Evolutionary conservation across 92 coral and sea anemone species (phyloP).

Genomic region (Palythoa heliodiscus): DNA sequence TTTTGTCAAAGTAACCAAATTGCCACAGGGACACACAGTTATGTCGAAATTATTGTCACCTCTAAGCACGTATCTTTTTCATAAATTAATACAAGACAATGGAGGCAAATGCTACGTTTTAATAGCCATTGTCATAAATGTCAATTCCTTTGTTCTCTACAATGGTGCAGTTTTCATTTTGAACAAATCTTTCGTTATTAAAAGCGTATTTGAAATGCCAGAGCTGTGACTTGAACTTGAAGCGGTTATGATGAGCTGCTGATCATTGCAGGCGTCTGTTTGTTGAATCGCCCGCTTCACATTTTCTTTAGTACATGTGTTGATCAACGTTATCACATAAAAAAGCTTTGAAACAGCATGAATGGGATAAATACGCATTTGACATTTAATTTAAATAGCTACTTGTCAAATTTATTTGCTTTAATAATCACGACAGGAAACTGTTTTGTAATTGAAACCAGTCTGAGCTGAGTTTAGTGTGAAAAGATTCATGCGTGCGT

Average conservation of each 20-base stretch:
- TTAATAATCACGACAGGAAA: no score
- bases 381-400: no score
- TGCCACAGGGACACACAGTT: background rate
- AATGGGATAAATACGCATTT: no score
- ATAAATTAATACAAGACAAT: background rate
- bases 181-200: constrained; percentile 10
- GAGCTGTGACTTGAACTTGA: constrained; percentile 5
- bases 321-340: background rate
- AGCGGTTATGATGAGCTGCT: background rate
- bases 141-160: background rate
- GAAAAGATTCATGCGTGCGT: no score
- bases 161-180: background rate
- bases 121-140: background rate
- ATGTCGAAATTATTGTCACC: background rate
- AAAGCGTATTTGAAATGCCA: constrained; percentile 2
- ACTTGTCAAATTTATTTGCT: no score
- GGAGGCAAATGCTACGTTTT: background rate
- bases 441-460: no score
- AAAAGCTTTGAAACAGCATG: no score
- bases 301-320: background rate
- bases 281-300: background rate
- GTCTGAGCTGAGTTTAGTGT: no score
- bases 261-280: background rate
- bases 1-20: background rate
- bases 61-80: background rate